Base-by-base conservation (phyloP, 2,888 invertebrate species). In the Diplolepis rosae region DNA sequence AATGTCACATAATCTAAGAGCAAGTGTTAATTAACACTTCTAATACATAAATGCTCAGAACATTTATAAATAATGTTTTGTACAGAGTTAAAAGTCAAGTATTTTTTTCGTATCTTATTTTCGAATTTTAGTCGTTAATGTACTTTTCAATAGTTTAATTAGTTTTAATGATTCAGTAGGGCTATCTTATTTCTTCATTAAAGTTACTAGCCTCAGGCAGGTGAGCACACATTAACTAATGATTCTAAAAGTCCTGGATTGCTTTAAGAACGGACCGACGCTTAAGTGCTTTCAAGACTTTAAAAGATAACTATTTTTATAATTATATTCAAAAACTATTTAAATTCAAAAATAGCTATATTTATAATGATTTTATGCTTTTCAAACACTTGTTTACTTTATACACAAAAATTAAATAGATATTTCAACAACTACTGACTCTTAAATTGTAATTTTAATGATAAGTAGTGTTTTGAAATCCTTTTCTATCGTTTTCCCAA, bases 151-250 rank as follows among this genome's bases (percentile, higher is more conserved):
- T 52, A 22, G 66, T 54, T 69, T 61, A 24, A 61, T 61, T 39
- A 61, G 39, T 61, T 13, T 61, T n/a, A 61, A 61, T 74, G 69
- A 80, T 75, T 78, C 73, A 74, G 83, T 82, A 83, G 82, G 82
- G 77, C 83, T 78, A 61, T 71, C 73, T 82, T 79, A 82, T 77
- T 83, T 81, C 80, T 83, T 82, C 79, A 83, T 83, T 82, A 83
- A 75, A 75, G 69, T 65, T 69, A 68, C 68, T 74, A 76, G 77
- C 75, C 65, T 15, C 24, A 65, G 73, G 75, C 50, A 68, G 48
- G 56, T 70, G 69, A 72, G 45, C 45, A 54, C 66, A 24, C 61
- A 61, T 61, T 61, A 61, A 61, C 61, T 39, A 61, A 39, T 24
- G 61, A 61, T 42, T 61, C n/a, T 39, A 39, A 11, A 50, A 61